Evolutionary conservation across 2,113 vertebrate species (phyloP), one percentile per base, ranked within the genome.

Genomic region (Drymodes brunneopygia): DNA sequence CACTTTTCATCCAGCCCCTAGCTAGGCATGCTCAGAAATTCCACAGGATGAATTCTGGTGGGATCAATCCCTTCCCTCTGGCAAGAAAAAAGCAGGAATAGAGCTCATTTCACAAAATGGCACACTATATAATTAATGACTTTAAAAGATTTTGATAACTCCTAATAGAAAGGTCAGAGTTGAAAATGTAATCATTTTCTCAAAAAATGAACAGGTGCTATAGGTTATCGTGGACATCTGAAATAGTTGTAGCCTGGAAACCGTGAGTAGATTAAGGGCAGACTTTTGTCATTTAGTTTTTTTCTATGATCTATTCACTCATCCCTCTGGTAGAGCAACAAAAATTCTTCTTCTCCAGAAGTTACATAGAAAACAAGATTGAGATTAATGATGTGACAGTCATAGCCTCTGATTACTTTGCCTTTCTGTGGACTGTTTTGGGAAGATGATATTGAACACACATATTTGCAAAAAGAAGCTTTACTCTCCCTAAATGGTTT

Each of bases 291-390:
- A 78, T 81, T 92, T 86, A 44, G 58, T 51, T 57, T 50, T 50
- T 81, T 48, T 82, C 70, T 90, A n/a, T 96, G 90, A 95, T 91
- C 65, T 87, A 92, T 91, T 93, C 90, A 92, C 66, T 96, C 27
- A 78, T 80, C 69, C 31, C 36, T 89, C 56, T 64, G 36, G 61
- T 60, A 42, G 1, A 81, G 57, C 66, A 94, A 87, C 90, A 93
- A 87, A 92, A 84, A 87, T 78, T 79, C 42, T 82, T 94, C 81
- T 88, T 94, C 70, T 72, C n/a, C 51, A 71, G 66, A 86, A 96
- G 47, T 75, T 40, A 38, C 23, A 33, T 29, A 60, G 66, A 69
- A 94, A 83, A 73, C 83, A 83, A 69, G 69, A 73, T n/a, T 1
- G 16, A 88, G 58, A 50, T 51, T 35, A 72, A 83, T 72, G 64